Evolutionary conservation across 2,113 vertebrate genomes (phyloP), one percentile per base, ranked within the genome.

Genomic region (Myxocyprinus asiaticus): DNA sequence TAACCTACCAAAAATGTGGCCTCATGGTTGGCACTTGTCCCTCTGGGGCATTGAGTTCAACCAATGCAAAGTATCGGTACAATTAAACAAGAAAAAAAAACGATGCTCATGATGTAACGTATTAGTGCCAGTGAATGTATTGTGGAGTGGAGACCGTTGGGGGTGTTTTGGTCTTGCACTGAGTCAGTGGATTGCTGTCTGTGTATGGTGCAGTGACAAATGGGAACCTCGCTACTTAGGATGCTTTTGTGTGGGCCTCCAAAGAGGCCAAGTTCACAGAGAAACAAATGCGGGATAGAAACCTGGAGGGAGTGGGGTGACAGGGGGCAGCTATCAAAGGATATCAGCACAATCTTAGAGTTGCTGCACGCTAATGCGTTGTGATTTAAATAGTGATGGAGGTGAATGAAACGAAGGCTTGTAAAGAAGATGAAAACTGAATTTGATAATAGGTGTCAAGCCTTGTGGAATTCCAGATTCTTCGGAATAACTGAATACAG

Each of bases 251-350:
- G 78, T 86, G 75, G 42, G 84, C 70, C 71, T 90, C 88, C 87
- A 88, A 90, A 79, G 86, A 87, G 63, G 85, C 83, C 81, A 84
- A 88, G 87, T 90, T 91, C 88, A 89, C 83, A 78, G 81, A 82
- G 65, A 82, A 85, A 89, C 87, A 88, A 90, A 86, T 81, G 68
- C 42, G 9, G 42, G 44, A 76, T 82, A 83, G 80, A 86, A 82
- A 84, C 84, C 88, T 81, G 67, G 33, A 65, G 58, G 14, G 45
- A 80, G 85, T 78, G 81, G 85, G 53, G 55, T 64, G 59, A 84
- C 84, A 86, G 89, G 85, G 84, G 84, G 87, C 84, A 84, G 86
- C 85, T 86, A 88, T 92, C 90, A 92, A 92, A 90, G 87, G 80
- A 75, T 45, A 61, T 83, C 81, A 77, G 9, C 68, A 63, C 75